Conservation (phyloP, 2,113 vertebrate species). For the Campylorhamphus procurvoides region DNA sequence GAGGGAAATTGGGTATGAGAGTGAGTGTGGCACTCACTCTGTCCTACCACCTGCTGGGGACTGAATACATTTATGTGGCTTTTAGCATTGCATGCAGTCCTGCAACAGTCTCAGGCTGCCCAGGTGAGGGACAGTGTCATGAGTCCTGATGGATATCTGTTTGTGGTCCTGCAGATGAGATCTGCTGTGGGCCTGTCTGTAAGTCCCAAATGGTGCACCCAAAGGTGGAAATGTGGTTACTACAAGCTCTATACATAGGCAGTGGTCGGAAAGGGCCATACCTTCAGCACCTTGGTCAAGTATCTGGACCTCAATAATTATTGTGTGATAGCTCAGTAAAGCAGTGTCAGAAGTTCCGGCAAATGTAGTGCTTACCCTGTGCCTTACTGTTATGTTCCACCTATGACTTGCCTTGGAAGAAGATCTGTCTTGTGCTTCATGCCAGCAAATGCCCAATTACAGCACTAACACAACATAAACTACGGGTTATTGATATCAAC, state of each 20-base stretch:
- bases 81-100: background rate
- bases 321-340: fast-evolving
- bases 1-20: background rate
- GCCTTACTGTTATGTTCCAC: background rate
- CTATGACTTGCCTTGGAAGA: background rate
- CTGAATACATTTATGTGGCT: background rate
- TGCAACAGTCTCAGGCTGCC: background rate
- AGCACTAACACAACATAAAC: background rate
- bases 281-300: background rate
- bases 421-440: background rate
- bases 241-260: background rate
- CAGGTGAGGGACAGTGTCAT: background rate
- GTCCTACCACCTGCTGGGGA: background rate
- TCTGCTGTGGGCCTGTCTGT: fast-evolving
- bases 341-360: background rate
- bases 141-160: background rate
- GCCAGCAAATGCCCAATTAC: background rate
- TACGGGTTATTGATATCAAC: background rate
- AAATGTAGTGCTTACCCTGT: background rate
- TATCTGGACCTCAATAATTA: background rate
- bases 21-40: background rate
- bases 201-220: background rate
- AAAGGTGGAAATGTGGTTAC: background rate
- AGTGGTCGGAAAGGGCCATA: fast-evolving
- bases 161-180: background rate